Evolutionary conservation across 2,797 vertebrate species (phyloP).

Genomic region (Orestias chungarensis): DNA sequence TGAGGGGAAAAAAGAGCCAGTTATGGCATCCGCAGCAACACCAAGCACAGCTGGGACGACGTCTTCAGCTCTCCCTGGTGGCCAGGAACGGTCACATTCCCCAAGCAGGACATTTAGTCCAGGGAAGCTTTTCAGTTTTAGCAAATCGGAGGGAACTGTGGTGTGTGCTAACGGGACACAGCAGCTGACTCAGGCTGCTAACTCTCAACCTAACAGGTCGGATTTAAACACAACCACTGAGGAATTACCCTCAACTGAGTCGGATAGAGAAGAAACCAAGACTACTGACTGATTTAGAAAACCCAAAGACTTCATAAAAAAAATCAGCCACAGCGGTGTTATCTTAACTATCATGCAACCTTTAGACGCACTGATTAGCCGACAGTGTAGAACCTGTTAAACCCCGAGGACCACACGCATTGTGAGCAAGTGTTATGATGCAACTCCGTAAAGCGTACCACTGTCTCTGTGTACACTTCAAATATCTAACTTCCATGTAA

Average conservation of each 20-base stretch:
- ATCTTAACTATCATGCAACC: constrained; percentile 15
- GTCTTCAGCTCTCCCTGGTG: constrained; percentile 36
- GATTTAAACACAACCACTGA: constrained; percentile 77
- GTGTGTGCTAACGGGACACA: constrained; percentile 73
- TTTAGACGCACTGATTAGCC: constrained; percentile 27
- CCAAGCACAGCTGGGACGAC: constrained; percentile 31
- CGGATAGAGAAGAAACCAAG: constrained; percentile 71
- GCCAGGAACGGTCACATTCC: constrained; percentile 87
- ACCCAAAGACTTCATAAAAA: constrained; percentile 64
- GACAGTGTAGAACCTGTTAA: constrained; percentile 36
- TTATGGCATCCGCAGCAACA: constrained; percentile 28
- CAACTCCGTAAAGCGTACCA: constrained; percentile 56
- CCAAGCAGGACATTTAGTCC: constrained; percentile 92
- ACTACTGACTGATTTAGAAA: constrained; percentile 62
- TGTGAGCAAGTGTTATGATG: constrained; percentile 41
- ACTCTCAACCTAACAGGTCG: constrained; percentile 68
- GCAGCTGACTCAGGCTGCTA: constrained; percentile 41
- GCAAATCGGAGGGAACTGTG: constrained; percentile 78
- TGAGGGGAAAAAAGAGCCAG: constrained; percentile 82
- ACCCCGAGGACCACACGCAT: constrained; percentile 39
- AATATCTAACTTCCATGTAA: constrained; percentile 63
- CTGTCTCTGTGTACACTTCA: constrained; percentile 48
- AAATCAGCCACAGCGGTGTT: constrained; percentile 14
- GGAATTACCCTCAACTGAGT: constrained; percentile 74
- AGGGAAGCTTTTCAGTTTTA: constrained; percentile 89